Evolutionary conservation across 2,797 vertebrate species (phyloP), one percentile per base, ranked within the genome.

Genomic region (Varecia variegata): DNA sequence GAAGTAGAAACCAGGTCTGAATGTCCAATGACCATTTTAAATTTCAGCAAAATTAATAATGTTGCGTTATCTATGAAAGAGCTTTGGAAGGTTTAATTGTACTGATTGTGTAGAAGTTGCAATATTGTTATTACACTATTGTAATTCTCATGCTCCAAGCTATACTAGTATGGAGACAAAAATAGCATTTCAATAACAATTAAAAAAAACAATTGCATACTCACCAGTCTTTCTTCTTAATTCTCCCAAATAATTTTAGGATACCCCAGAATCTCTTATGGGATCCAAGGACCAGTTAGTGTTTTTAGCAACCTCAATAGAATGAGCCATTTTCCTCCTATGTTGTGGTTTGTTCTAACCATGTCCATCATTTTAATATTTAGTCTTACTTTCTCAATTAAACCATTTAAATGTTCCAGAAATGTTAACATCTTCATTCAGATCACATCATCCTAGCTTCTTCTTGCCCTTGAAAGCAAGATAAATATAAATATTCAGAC

Each of bases 1-100:
- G 68, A 96, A 96, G 40, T 88, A 50, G 43, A 68, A 90, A 90
- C 40, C 47, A 68, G 38, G 30, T 95, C 21, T 90, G 89, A 94
- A 97, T 90, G 70, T 90, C 60, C 93, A 89, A 70, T 96, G 83
- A 81, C 60, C 35, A 84, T 89, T 93, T 93, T 88, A 77, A 68
- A 90, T 96, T 94, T 94, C 52, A 93, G 67, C 52, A 92, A 94
- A 95, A 90, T 92, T 95, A 96, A 77, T 92, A 95, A 81, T 95
- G 65, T 65, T 54, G 17, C 60, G 58, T 87, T 92, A 81, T 73
- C 56, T 20, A 45, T 82, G 74, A n/a, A 83, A 97, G 13, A 86
- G 30, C 27, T 89, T 95, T 62, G 20, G 52, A 95, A 94, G 23
- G 25, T 93, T 96, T 88, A 95, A 95, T 89, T 94, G 45, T 84